Evolutionary conservation across 92 coral and sea anemone genomes (phyloP).

Genomic region (Scolanthus callimorphus): DNA sequence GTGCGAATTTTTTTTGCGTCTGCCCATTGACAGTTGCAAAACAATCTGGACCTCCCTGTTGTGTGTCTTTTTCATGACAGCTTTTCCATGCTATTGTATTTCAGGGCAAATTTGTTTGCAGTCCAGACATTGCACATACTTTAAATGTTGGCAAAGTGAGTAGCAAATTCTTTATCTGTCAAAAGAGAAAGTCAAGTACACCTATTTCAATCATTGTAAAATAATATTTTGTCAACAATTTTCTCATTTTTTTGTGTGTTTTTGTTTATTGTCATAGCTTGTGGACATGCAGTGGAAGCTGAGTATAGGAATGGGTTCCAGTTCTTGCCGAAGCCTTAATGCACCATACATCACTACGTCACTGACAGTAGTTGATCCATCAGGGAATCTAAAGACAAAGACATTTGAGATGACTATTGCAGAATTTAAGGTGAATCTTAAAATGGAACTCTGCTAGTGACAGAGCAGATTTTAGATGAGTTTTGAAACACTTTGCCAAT

Average conservation of each 20-base stretch:
- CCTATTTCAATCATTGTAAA: neutral
- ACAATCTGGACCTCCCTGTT: too few relatives aligned
- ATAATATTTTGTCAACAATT: too few relatives aligned
- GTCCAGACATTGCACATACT: constrained; percentile 62
- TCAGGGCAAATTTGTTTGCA: constrained; percentile 88
- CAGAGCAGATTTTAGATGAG: too few relatives aligned
- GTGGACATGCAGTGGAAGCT: constrained; percentile 92
- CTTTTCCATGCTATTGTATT: too few relatives aligned
- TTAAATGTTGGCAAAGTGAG: constrained; percentile 91
- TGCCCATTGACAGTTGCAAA: too few relatives aligned
- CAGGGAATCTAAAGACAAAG: constrained; percentile 63
- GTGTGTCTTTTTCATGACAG: too few relatives aligned
- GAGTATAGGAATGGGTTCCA: constrained; percentile 94
- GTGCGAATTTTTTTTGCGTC: too few relatives aligned
- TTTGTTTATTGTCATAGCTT: constrained; percentile 42
- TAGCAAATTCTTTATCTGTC: too few relatives aligned
- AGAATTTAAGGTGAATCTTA: constrained; percentile 83
- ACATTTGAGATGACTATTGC: constrained; percentile 89
- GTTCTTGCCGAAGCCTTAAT: constrained; percentile 85
- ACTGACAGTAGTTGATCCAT: constrained; percentile 79
- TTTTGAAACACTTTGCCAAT: too few relatives aligned
- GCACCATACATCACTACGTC: constrained; percentile 80
- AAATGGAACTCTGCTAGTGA: too few relatives aligned
- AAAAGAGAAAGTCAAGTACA: too few relatives aligned
- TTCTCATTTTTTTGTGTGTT: too few relatives aligned